Evolutionary conservation across 2,888 invertebrate species (phyloP).

Genomic region (Platerodrilus igneus): DNA sequence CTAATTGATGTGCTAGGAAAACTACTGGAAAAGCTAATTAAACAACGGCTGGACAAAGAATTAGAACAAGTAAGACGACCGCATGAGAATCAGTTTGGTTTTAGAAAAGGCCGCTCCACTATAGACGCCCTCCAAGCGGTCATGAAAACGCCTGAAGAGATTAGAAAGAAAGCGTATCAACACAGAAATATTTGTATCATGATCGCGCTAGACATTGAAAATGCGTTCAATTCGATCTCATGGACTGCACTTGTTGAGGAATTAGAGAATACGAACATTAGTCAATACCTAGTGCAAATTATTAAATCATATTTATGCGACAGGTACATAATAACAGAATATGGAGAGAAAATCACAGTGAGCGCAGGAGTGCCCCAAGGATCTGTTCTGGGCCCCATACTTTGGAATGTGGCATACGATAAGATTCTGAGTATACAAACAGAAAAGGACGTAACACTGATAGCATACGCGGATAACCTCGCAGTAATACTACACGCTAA

Average conservation of each 20-base stretch:
- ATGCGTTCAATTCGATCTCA: conserved; percentile 3
- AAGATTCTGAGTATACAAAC: conserved; percentile 18
- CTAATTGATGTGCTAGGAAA: background rate
- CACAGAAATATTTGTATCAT: background rate
- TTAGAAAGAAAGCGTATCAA: background rate
- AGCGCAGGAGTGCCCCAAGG: conserved; percentile 5
- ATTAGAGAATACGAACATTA: background rate
- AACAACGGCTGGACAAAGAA: background rate
- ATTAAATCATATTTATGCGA: conserved; percentile 13
- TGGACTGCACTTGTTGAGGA: background rate
- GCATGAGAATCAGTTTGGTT: background rate
- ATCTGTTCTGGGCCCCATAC: conserved; percentile 25
- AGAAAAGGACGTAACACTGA: conserved; percentile 22
- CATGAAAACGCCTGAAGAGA: background rate
- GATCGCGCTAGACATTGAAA: background rate
- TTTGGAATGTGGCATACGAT: conserved; percentile 30
- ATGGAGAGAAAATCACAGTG: conserved; percentile 1
- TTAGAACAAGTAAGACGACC: background rate
- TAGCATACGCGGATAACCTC: conserved; percentile 24
- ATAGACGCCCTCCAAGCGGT: background rate
- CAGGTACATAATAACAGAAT: conserved; percentile 1
- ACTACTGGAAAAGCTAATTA: background rate
- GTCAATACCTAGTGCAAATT: conserved; percentile 4
- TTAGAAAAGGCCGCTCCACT: background rate
- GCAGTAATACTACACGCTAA: no score